These are phyloP conservation scores for Clitarchus hookeri DNA, from an alignment of 2,888 invertebrate species.

Conservation along the genomic window DNA sequence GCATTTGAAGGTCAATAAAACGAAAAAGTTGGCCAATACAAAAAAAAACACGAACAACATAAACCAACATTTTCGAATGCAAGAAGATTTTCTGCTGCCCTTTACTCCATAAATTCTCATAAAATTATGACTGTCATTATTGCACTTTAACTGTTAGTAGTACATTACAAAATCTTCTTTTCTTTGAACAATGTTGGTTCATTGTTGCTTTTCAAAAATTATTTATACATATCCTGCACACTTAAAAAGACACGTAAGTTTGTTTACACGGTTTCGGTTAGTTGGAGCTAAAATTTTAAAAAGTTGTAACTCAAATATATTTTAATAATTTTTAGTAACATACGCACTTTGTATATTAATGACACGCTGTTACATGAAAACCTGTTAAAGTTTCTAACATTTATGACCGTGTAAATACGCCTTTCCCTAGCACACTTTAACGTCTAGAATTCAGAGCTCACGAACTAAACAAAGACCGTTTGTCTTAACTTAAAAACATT, in stretches of 20 bases:
- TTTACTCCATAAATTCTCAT: not conserved
- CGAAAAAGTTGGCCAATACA: conserved; percentile 37
- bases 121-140: not conserved
- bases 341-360: not conserved
- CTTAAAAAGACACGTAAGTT: not conserved
- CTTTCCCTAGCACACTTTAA: conserved; percentile 30
- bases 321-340: not conserved
- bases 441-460: too few species aligned
- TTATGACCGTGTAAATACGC: conserved; percentile 32
- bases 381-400: too few species aligned
- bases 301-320: too few species aligned
- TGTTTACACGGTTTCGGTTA: not conserved
- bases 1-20: conserved; percentile 42
- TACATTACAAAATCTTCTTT: not conserved
- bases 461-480: too few species aligned
- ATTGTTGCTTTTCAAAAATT: not conserved
- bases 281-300: not conserved
- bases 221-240: not conserved
- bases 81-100: conserved; percentile 36
- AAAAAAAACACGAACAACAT: not conserved
- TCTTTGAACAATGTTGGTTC: not conserved
- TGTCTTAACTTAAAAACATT: too few species aligned
- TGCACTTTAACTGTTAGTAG: not conserved
- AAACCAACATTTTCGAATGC: conserved; percentile 42
- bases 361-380: too few species aligned